Conservation (phyloP, 64 coral and sea anemone genomes). For the Stichodactyla mertensii region DNA sequence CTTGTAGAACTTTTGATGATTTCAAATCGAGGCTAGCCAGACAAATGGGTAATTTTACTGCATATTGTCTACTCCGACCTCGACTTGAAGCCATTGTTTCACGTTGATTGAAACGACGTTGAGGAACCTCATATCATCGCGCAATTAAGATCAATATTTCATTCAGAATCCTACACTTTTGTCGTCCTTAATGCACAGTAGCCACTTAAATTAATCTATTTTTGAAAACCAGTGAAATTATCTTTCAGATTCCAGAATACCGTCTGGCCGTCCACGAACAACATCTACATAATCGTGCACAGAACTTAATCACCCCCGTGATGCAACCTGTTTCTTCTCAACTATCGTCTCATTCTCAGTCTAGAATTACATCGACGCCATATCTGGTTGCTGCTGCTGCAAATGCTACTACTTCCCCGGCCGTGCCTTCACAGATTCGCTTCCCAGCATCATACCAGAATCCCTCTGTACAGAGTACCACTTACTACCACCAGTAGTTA, state of each 20-base stretch:
- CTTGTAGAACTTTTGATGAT: too few species aligned
- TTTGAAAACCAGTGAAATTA: not conserved
- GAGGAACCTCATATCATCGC: too few species aligned
- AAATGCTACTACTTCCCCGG: not conserved
- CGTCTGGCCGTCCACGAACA: not conserved
- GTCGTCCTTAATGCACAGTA: too few species aligned
- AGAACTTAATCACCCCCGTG: not conserved
- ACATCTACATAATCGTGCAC: not conserved
- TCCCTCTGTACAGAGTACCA: not conserved
- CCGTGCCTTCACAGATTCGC: constrained; percentile 16
- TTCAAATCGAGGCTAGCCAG: too few species aligned
- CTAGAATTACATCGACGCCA: not conserved
- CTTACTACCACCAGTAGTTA: constrained; percentile 17
- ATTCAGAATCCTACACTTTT: too few species aligned
- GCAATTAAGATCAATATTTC: too few species aligned
- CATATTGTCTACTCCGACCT: too few species aligned
- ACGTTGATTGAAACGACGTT: too few species aligned
- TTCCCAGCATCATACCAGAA: constrained; percentile 12
- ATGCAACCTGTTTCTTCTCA: constrained; percentile 1
- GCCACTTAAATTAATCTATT: not conserved
- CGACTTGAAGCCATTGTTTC: too few species aligned
- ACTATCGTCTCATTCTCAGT: not conserved
- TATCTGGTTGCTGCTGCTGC: not conserved
- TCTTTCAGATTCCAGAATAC: not conserved
- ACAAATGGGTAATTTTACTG: too few species aligned